Evolutionary conservation across 1,140 invertebrate genomes (phyloP), one percentile per base, ranked within the genome.

Genomic region (Episyrphus balteatus): DNA sequence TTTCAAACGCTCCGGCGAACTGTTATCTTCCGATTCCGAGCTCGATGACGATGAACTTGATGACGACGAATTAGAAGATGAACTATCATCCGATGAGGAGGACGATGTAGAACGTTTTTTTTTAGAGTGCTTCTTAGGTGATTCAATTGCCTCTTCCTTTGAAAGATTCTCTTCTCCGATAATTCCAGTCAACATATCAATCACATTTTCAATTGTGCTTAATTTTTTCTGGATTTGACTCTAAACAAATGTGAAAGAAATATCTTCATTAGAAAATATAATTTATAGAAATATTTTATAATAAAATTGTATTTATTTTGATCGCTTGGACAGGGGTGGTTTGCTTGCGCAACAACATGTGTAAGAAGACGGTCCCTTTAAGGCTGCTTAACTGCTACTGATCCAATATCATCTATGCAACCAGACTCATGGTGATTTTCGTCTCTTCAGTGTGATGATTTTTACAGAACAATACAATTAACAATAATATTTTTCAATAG

Each of bases 191-290:
- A 88, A 68, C 82, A 88, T 88, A 54, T 88, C 84, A 53, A 88
- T 85, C 1, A 88, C 84, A 66, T 86, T 87, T 66, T 81, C 79
- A 54, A 87, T 85, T 0, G 84, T 83, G 66, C 84, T 86, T 67
- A 88, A 70, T 73, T 87, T 88, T 55, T 79, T 84, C 68, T 86
- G 81, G 49, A 88, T 86, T 74, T 88, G 84, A 61, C 79, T 75
- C 85, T 88, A 48, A 14, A 52, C 33, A 10, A 42, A 13, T 33
- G 33, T 18, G 32, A 46, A 18, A 26, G 34, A 1, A 36, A 40
- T 31, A 13, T 36, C 2, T 11, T 43, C 7, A 14, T 43, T 43
- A 43, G 42, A 11, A 32, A 32, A 14, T 5, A 10, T 37, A 17
- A 37, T 14, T 5, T 5, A 37, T 37, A 14, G 13, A 37, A 14